A percentile compares a stretch with the other conserved stretches of the same genome.
phyloP scores from a whole-genome alignment of 2,113 vertebrate species.

The Redunca redunca region DNA sequence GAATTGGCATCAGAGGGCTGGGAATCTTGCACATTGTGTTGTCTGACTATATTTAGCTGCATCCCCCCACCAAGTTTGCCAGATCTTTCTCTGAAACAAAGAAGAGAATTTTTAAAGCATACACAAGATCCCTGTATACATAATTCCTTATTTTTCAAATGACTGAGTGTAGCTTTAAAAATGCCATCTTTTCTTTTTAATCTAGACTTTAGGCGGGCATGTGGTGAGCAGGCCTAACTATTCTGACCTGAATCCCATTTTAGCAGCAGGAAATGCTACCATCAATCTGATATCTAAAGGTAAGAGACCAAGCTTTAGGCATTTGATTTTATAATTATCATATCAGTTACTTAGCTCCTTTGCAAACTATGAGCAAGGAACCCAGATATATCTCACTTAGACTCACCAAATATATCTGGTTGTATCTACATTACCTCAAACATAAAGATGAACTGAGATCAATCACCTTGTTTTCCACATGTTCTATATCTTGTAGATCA shows the following conservation, averaged over 20 bases:
- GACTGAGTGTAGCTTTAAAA: neutral
- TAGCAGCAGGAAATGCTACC: slow-evolving; percentile 82
- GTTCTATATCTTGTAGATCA: neutral
- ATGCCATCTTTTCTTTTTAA: neutral
- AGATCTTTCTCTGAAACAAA: neutral
- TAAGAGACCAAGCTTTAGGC: slow-evolving; percentile 50
- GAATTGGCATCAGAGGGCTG: neutral
- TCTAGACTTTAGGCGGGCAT: slow-evolving; percentile 86
- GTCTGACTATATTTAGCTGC: neutral
- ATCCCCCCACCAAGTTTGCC: neutral
- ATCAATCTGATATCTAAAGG: slow-evolving; percentile 81
- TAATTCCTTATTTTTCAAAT: neutral
- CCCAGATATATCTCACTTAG: neutral
- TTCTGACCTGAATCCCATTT: slow-evolving; percentile 87
- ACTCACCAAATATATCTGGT: neutral
- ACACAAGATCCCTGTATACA: neutral
- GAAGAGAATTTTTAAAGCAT: neutral
- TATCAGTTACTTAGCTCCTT: neutral
- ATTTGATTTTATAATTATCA: neutral
- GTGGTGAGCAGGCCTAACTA: slow-evolving; percentile 82
- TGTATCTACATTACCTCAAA: neutral
- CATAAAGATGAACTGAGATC: neutral
- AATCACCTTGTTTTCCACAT: neutral
- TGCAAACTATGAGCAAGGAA: neutral
- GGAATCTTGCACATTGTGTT: neutral